Percentiles rank a stretch among this genome's conserved stretches.
phyloP scores from a whole-genome alignment of 2,888 invertebrate genomes.

The Nephrocerus scutellatus region DNA sequence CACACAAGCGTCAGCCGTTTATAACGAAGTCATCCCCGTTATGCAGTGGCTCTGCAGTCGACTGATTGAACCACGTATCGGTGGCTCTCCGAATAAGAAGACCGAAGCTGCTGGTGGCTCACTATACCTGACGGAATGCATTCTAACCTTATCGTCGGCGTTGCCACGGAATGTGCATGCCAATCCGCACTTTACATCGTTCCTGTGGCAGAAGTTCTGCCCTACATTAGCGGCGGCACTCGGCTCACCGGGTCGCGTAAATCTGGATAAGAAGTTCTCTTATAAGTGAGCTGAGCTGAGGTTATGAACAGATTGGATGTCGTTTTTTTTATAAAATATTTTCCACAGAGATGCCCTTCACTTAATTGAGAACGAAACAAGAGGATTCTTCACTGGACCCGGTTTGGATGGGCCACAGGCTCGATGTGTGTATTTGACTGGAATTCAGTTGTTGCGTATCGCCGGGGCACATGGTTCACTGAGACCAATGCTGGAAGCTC shows the following conservation, averaged over 20 bases:
- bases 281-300: conserved; percentile 52
- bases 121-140: conserved; percentile 79
- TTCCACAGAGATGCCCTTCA: conserved; percentile 43
- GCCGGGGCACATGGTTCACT: conserved; percentile 83
- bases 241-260: conserved; percentile 66
- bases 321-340: background rate
- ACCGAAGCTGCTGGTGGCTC: conserved; percentile 45
- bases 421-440: conserved; percentile 81
- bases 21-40: conserved; percentile 84
- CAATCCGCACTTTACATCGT: conserved; percentile 79
- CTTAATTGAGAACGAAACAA: conserved; percentile 46
- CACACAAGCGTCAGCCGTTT: conserved; percentile 68
- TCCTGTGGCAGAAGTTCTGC: conserved; percentile 88
- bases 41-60: conserved; percentile 83
- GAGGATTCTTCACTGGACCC: conserved; percentile 47
- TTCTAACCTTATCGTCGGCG: conserved; percentile 76
- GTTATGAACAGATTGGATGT: background rate
- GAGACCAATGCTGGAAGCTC: conserved; percentile 83
- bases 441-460: conserved; percentile 77
- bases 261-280: conserved; percentile 69
- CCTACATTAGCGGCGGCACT: conserved; percentile 81
- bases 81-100: conserved; percentile 45
- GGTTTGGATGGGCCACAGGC: conserved; percentile 74
- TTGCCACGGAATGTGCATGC: conserved; percentile 75
- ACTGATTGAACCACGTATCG: conserved; percentile 66